phyloP scores from a whole-genome alignment of 2,113 vertebrate species.

The Platichthys stellatus region DNA sequence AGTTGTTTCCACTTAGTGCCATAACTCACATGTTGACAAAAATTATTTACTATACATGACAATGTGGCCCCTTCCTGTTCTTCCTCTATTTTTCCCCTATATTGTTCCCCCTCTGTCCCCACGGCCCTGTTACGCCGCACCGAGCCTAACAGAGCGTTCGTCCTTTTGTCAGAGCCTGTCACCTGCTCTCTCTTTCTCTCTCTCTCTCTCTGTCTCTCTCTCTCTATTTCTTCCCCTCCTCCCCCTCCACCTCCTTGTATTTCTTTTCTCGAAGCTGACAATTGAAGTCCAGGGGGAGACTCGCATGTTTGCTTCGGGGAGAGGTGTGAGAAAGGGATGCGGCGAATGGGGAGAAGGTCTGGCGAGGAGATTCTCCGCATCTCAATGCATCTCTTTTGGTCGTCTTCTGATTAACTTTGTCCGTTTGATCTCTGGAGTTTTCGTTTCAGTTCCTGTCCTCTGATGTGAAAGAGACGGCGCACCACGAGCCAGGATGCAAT shows the following conservation, averaged over 20 bases:
- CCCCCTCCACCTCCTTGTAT: slow-evolving; percentile 46
- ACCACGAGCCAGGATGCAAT: slow-evolving; percentile 64
- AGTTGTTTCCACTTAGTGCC: slow-evolving; percentile 24
- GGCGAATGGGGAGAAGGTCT: slow-evolving; percentile 59
- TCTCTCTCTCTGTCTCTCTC: slow-evolving; percentile 70
- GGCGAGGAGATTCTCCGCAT: slow-evolving; percentile 56
- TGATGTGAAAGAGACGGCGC: slow-evolving; percentile 65
- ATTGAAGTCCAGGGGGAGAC: slow-evolving; percentile 77
- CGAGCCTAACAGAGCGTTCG: slow-evolving; percentile 75
- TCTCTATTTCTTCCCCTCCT: slow-evolving; percentile 5
- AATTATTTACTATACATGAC: slow-evolving; percentile 68
- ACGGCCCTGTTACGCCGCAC: slow-evolving; percentile 77
- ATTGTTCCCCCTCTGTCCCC: slow-evolving; percentile 74
- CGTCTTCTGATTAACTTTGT: slow-evolving; percentile 81
- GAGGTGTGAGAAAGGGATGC: slow-evolving; percentile 54
- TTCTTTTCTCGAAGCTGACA: slow-evolving; percentile 73
- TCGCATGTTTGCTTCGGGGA: slow-evolving; percentile 66
- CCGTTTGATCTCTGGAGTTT: slow-evolving; percentile 80
- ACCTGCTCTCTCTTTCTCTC: slow-evolving; percentile 65
- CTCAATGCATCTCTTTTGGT: slow-evolving; percentile 68
- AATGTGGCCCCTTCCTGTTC: slow-evolving; percentile 65
- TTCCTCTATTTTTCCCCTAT: slow-evolving; percentile 60
- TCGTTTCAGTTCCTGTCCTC: slow-evolving; percentile 71
- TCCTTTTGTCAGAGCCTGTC: slow-evolving; percentile 81
- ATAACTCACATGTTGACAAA: slow-evolving; percentile 66